A percentile compares a stretch with the other conserved stretches of the same genome.
Evolutionary conservation across 1,140 invertebrate species (phyloP).

Genomic region (Microplitis demolitor): DNA sequence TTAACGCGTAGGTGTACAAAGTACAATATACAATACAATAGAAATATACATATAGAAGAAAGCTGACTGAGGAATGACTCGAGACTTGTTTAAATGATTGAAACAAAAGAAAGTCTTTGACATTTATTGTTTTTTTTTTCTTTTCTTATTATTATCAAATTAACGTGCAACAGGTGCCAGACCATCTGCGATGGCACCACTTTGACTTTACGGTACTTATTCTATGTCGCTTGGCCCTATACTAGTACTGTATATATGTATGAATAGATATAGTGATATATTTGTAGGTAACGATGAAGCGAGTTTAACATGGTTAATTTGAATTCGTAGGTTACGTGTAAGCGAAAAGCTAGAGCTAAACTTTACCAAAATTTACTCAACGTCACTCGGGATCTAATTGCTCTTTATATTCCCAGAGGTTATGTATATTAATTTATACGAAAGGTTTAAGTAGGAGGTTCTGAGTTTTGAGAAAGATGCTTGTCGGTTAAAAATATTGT

Average conservation of each 20-base stretch:
- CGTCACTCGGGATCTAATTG: neutral
- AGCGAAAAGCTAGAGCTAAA: neutral
- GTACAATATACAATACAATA: too few species aligned
- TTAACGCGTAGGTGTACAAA: too few species aligned
- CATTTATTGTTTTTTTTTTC: constrained; percentile 27
- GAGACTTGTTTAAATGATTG: constrained; percentile 50
- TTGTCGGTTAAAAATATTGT: too few species aligned
- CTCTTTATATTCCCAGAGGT: neutral
- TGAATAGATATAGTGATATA: neutral
- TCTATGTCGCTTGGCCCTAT: neutral
- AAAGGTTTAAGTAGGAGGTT: neutral
- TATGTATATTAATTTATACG: neutral
- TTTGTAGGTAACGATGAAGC: neutral
- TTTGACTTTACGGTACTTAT: constrained; percentile 14
- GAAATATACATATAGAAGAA: too few species aligned
- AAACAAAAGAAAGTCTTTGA: constrained; percentile 29
- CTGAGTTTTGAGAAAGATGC: neutral
- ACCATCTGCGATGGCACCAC: constrained; percentile 2
- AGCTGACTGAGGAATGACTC: neutral
- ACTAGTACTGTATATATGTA: neutral
- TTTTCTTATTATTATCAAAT: constrained; percentile 38
- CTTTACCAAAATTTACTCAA: neutral
- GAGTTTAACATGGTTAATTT: constrained; percentile 13
- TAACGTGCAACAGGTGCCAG: constrained; percentile 52
- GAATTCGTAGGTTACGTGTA: constrained; percentile 3